Conservation (phyloP, 2,888 invertebrate species). For the Exephanes ischioxanthus region DNA sequence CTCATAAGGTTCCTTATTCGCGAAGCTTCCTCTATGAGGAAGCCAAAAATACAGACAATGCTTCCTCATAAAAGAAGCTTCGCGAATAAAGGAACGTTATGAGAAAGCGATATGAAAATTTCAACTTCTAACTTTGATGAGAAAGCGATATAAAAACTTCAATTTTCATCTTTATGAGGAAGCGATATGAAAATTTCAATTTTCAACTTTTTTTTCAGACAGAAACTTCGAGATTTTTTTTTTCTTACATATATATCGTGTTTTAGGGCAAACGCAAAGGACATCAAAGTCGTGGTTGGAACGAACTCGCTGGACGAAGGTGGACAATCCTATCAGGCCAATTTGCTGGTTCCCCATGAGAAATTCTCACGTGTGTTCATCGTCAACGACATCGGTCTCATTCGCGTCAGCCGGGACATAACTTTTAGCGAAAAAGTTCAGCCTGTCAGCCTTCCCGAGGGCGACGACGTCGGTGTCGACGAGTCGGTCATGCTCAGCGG, state of each 20-base stretch:
- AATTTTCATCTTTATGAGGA: too few species aligned
- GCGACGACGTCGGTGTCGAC: slow-evolving; percentile 62
- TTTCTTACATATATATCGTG: neutral
- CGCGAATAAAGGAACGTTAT: too few species aligned
- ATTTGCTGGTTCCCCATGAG: slow-evolving; percentile 65
- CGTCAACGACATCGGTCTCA: slow-evolving; percentile 76
- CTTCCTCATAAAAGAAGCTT: too few species aligned
- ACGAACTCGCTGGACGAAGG: slow-evolving; percentile 67
- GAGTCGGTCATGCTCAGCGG: slow-evolving; percentile 73
- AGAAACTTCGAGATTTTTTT: neutral
- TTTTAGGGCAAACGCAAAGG: slow-evolving; percentile 54
- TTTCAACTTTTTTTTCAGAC: neutral
- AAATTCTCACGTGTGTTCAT: slow-evolving; percentile 50
- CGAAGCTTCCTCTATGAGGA: too few species aligned
- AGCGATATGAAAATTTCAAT: too few species aligned
- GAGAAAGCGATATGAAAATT: too few species aligned
- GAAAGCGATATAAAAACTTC: too few species aligned
- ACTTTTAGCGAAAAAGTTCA: slow-evolving; percentile 72
- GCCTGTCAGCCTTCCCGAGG: slow-evolving; percentile 70
- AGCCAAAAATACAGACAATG: too few species aligned
- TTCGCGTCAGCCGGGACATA: slow-evolving; percentile 73
- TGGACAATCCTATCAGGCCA: slow-evolving; percentile 65
- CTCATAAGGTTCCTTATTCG: too few species aligned
- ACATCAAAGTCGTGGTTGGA: slow-evolving; percentile 68
- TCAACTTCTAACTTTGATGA: too few species aligned